A percentile compares a stretch with the other conserved stretches of the same genome.
phyloP scores from a whole-genome alignment of 2,113 vertebrate species.

The Drymodes brunneopygia region DNA sequence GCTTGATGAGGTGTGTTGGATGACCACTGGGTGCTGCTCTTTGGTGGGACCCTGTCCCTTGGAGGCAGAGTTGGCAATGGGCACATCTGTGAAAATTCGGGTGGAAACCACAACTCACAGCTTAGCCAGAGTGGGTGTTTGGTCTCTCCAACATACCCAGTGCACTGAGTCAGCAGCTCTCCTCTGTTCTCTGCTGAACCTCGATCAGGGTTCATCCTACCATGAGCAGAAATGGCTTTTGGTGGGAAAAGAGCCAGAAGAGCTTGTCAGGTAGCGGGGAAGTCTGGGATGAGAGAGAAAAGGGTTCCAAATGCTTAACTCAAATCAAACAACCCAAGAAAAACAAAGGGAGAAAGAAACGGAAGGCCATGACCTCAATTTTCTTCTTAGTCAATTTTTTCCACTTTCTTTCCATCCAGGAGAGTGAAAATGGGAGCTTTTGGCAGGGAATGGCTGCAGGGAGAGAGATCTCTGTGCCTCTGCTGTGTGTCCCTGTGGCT shows the following conservation, averaged over 20 bases:
- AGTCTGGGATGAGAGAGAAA: neutral
- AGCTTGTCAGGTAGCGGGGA: neutral
- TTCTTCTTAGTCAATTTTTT: neutral
- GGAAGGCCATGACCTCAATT: slow-evolving; percentile 7
- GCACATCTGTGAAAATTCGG: accelerated
- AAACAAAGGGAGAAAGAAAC: neutral
- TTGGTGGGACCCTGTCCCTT: neutral
- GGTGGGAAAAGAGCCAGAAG: neutral
- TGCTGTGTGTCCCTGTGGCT: neutral
- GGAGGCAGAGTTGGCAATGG: neutral
- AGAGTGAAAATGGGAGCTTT: neutral
- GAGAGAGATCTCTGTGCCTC: neutral
- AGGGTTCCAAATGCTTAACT: neutral
- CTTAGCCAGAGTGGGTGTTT: neutral
- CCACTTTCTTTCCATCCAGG: neutral
- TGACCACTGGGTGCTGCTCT: neutral
- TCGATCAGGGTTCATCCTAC: neutral
- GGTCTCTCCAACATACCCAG: neutral
- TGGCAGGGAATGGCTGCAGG: neutral
- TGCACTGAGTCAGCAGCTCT: neutral
- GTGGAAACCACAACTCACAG: neutral
- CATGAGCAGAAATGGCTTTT: neutral
- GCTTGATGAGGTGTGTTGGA: neutral
- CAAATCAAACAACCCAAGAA: neutral
- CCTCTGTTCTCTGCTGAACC: neutral